Conservation (phyloP, 2,797 vertebrate genomes). For the Aplochiton taeniatus region DNA sequence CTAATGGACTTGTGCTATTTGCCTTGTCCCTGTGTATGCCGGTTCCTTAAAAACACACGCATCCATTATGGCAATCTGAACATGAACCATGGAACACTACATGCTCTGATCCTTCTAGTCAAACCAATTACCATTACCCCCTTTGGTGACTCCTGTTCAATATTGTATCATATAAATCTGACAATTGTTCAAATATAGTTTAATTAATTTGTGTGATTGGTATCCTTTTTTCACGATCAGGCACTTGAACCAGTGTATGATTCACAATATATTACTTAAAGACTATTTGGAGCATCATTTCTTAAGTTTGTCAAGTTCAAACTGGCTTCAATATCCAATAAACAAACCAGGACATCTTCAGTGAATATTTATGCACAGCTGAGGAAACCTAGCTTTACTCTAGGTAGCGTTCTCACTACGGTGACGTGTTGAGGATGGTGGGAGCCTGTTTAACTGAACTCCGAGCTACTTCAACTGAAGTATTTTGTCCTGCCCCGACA, state of each 20-base stretch:
- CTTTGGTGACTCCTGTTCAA: constrained; percentile 84
- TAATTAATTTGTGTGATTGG: constrained; percentile 58
- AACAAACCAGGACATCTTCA: no score
- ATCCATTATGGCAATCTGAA: constrained; percentile 38
- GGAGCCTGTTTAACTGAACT: no score
- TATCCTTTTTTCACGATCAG: constrained; percentile 45
- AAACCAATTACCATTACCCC: constrained; percentile 72
- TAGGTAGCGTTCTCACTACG: no score
- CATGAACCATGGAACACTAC: constrained; percentile 41
- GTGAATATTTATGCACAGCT: no score
- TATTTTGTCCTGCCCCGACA: no score
- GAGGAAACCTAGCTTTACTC: no score
- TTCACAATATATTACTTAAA: no score
- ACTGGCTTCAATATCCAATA: no score
- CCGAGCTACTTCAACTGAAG: no score
- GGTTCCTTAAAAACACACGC: constrained; percentile 26
- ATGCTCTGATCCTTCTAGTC: constrained; percentile 53
- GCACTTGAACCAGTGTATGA: background rate
- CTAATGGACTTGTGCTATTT: constrained; percentile 49
- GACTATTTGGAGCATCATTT: no score
- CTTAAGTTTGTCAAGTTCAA: no score
- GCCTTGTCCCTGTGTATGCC: constrained; percentile 36
- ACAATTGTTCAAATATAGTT: constrained; percentile 88
- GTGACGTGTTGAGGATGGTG: no score
- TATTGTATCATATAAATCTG: constrained; percentile 83